These are phyloP conservation scores for Lacerta viridis DNA, from an alignment of 2,797 vertebrate genomes.

Conservation along the genomic window DNA sequence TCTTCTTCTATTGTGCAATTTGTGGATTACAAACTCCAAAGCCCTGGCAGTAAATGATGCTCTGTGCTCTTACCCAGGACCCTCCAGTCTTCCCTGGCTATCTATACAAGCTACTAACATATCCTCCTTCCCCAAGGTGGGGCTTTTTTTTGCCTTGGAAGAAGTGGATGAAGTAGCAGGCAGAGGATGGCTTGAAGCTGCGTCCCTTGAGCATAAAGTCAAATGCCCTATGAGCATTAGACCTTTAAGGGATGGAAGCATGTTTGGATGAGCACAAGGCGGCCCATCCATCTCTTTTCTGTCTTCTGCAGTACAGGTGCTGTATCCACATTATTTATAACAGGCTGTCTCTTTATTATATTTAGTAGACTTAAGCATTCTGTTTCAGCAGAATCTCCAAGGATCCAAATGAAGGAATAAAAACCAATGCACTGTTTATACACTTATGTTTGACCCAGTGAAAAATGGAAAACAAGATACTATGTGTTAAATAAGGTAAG, in stretches of 20 bases:
- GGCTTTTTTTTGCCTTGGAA: background rate
- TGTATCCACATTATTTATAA: conserved; percentile 8
- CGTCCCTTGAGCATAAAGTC: too few species aligned
- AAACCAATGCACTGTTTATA: background rate
- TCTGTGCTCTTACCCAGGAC: background rate
- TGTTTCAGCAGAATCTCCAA: background rate
- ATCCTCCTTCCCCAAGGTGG: background rate
- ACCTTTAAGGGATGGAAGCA: background rate
- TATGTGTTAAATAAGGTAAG: background rate
- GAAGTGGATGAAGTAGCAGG: background rate
- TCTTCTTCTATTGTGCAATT: background rate
- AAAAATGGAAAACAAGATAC: conserved; percentile 27
- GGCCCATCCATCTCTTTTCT: background rate
- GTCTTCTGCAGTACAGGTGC: background rate
- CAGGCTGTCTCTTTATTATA: background rate
- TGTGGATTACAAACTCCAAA: background rate
- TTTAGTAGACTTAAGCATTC: conserved; percentile 31
- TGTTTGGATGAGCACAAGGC: background rate
- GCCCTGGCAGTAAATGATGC: background rate
- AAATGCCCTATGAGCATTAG: background rate
- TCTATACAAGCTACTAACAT: background rate
- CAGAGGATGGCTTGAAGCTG: background rate
- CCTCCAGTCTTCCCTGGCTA: background rate
- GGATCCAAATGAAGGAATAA: conserved; percentile 35
- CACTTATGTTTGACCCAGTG: rapidly evolving